Base-by-base conservation (phyloP, 1,140 invertebrate genomes). In the Euglossa dilemma region DNA sequence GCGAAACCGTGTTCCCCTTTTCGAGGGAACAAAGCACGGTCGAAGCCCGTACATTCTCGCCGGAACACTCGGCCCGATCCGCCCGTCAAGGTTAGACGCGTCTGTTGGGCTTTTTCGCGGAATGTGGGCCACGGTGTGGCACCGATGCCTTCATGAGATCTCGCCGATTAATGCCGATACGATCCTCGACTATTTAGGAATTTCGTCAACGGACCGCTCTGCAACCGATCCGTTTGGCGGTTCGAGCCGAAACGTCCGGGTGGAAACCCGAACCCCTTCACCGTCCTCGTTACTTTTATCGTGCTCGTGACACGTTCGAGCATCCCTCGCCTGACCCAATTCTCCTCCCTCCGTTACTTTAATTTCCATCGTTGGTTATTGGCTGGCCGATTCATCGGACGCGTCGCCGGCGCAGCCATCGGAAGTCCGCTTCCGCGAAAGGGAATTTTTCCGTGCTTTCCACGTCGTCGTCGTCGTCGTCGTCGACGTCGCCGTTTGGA, bases 81-180 rank as follows among this genome's bases (percentile, higher is more conserved):
- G 57, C 28, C 61, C 52, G 43, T 56, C 61, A 66, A 81, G 61
- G 43, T 75, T 67, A 11, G 16, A 16, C 61, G 43, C 78, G 78
- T 75, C 67, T 9, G 52, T 52, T 54, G 23, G 61, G 28, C 36
- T 75, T 52, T 74, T 75, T 81, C 71, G 69, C 43, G 71, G 61
- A 75, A 81, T 81, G 71, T 74, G 79, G 71, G 61, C 72, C 71
- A 81, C 36, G 61, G 36, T 75, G 52, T 64, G 71, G 61, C 79
- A 67, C 72, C 43, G n/a, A 75, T 81, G 67, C 63, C 61, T 66
- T 81, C n/a, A 50, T 36, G 59, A 50, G 71, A 75, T 75, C 71
- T 56, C 47, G 8, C 23, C 63, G 50, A 80, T 80, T 74, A 74
- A 81, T 56, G 70, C 28, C n/a, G n/a, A n/a, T n/a, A n/a, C n/a